Evolutionary conservation across 2,797 vertebrate genomes (phyloP).

Genomic region (Scomberomorus guttatus): DNA sequence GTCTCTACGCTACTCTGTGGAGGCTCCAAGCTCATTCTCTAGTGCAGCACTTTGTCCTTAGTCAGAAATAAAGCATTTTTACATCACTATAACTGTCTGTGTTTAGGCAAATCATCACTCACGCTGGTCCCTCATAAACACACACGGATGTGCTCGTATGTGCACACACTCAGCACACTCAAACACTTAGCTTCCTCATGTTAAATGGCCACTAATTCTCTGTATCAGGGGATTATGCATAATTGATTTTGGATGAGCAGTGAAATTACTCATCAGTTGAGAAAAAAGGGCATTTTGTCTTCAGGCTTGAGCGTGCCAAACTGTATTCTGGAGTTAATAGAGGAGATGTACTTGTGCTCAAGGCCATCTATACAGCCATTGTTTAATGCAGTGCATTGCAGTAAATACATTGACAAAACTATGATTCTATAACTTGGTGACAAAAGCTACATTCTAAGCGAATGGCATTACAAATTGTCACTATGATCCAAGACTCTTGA

Average conservation of each 20-base stretch:
- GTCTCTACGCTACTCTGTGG: constrained; percentile 4
- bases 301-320: constrained; percentile 53
- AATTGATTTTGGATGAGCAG: constrained; percentile 86
- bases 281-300: constrained; percentile 67
- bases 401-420: constrained; percentile 13
- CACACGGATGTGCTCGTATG: constrained; percentile 39
- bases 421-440: background rate
- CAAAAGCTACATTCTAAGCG: background rate
- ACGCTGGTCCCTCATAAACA: constrained; percentile 45
- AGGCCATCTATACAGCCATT: constrained; percentile 31
- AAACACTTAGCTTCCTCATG: constrained; percentile 69
- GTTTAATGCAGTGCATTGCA: constrained; percentile 23
- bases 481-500: constrained; percentile 10
- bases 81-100: constrained; percentile 29
- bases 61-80: constrained; percentile 35
- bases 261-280: constrained; percentile 81
- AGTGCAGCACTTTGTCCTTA: constrained; percentile 6
- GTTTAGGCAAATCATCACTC: constrained; percentile 40
- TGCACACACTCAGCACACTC: constrained; percentile 57
- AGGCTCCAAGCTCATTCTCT: constrained; percentile 5
- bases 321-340: constrained; percentile 59
- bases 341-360: constrained; percentile 35
- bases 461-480: constrained; percentile 12
- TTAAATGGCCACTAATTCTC: constrained; percentile 81
- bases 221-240: constrained; percentile 85